Conservation (phyloP, 2,113 vertebrate genomes). For the Trochalopteron elliotii region DNA sequence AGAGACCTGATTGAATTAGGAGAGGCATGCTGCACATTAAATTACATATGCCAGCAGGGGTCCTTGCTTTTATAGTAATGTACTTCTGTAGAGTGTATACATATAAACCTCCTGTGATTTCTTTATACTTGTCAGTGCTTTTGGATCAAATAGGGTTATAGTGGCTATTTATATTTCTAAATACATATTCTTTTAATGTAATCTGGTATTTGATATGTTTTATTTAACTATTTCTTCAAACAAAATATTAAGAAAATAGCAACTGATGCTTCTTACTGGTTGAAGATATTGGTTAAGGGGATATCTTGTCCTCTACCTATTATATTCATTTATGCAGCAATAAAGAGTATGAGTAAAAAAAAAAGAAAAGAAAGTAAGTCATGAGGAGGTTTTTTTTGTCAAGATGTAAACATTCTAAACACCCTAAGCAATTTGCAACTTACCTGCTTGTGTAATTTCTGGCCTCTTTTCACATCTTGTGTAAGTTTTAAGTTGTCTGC, state of each 20-base stretch:
- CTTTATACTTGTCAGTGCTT: conserved; percentile 26
- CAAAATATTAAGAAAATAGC: not conserved
- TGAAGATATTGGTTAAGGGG: not conserved
- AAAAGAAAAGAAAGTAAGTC: not conserved
- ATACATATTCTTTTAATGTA: not conserved
- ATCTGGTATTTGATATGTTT: not conserved
- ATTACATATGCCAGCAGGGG: conserved; percentile 86
- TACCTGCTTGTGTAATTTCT: not conserved
- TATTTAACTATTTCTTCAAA: not conserved
- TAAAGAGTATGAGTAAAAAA: not conserved
- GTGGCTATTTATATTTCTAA: conserved; percentile 26
- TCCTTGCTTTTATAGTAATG: conserved; percentile 78
- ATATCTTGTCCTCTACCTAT: not conserved
- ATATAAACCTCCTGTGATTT: conserved; percentile 61
- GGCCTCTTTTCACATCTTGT: not conserved
- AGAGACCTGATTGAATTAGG: conserved; percentile 96
- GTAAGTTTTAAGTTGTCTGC: not conserved
- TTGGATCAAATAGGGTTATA: conserved; percentile 10
- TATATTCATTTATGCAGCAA: not conserved
- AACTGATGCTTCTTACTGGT: not conserved
- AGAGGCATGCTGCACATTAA: conserved; percentile 87
- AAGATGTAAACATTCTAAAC: not conserved
- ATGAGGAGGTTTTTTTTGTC: not conserved
- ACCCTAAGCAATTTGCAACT: not conserved
- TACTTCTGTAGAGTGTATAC: conserved; percentile 62